These are phyloP conservation scores for Ianthella basta DNA, from an alignment of 37 sponge, comb jelly and placozoan species.

Conservation along the genomic window DNA sequence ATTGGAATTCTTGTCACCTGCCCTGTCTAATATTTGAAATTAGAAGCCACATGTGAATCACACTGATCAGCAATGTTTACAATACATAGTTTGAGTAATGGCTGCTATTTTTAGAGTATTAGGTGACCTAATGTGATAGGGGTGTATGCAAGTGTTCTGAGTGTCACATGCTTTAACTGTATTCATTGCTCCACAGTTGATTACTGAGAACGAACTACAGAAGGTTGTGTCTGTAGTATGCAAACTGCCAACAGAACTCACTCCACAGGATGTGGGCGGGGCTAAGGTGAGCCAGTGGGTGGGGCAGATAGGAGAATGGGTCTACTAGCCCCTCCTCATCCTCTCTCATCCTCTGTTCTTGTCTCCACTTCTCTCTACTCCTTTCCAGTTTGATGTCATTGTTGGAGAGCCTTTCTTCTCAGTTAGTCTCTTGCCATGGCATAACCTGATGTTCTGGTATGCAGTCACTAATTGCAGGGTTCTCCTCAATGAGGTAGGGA, in stretches of 20 bases:
- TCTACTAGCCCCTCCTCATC: too few relatives aligned
- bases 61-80: too few relatives aligned
- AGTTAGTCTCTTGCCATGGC: conserved; percentile 76
- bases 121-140: too few relatives aligned
- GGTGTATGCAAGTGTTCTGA: too few relatives aligned
- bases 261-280: background rate
- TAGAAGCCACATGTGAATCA: too few relatives aligned
- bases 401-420: conserved; percentile 83
- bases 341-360: background rate
- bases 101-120: too few relatives aligned
- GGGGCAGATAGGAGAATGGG: background rate
- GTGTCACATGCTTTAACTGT: background rate
- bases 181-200: background rate
- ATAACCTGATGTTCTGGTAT: conserved; percentile 83
- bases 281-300: conserved; percentile 1
- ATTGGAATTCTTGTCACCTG: too few relatives aligned
- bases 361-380: background rate
- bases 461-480: conserved; percentile 25
- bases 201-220: background rate
- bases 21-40: too few relatives aligned
- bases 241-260: background rate
- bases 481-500: conserved; percentile 27
- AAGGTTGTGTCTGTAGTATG: background rate
- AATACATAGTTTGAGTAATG: too few relatives aligned
- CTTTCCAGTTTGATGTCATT: conserved; percentile 44